A percentile compares a stretch with the other conserved stretches of the same genome.
Evolutionary conservation across 2,113 vertebrate species (phyloP).

Genomic region (Chiloscyllium plagiosum): DNA sequence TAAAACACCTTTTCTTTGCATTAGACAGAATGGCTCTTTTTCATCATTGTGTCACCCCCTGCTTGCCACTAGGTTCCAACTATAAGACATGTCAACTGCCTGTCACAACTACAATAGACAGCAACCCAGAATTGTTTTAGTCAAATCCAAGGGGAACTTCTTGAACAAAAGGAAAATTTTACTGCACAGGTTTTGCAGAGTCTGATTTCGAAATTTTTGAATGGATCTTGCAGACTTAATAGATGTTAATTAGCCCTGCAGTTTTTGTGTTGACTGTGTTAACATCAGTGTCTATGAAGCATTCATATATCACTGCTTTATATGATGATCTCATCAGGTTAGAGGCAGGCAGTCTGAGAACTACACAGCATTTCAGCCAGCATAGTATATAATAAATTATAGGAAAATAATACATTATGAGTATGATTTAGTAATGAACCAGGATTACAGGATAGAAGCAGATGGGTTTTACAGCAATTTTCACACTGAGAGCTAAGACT

Average conservation of each 20-base stretch:
- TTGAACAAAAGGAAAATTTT: constrained; percentile 77
- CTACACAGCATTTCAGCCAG: constrained; percentile 47
- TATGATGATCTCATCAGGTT: constrained; percentile 69
- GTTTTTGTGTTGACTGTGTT: constrained; percentile 69
- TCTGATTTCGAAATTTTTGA: constrained; percentile 53
- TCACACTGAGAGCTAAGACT: constrained; percentile 43
- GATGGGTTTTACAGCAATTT: constrained; percentile 49
- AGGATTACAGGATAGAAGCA: constrained; percentile 51
- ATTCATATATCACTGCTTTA: constrained; percentile 64
- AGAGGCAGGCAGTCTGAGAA: constrained; percentile 59
- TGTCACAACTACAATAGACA: constrained; percentile 75
- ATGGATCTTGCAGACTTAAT: constrained; percentile 71
- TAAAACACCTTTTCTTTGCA: constrained; percentile 75
- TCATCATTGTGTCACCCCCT: constrained; percentile 68
- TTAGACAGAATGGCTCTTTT: constrained; percentile 73
- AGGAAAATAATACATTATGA: constrained; percentile 48
- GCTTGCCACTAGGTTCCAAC: constrained; percentile 71
- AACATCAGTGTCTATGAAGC: constrained; percentile 52
- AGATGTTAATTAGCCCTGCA: constrained; percentile 76
- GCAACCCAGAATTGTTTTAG: constrained; percentile 67
- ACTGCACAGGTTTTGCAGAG: constrained; percentile 72
- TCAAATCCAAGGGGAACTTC: constrained; percentile 75
- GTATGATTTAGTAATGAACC: constrained; percentile 54
- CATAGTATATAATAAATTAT: constrained; percentile 46
- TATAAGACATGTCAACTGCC: constrained; percentile 75